Evolutionary conservation across 2,113 vertebrate genomes (phyloP).

Genomic region (Okapia johnstoni): DNA sequence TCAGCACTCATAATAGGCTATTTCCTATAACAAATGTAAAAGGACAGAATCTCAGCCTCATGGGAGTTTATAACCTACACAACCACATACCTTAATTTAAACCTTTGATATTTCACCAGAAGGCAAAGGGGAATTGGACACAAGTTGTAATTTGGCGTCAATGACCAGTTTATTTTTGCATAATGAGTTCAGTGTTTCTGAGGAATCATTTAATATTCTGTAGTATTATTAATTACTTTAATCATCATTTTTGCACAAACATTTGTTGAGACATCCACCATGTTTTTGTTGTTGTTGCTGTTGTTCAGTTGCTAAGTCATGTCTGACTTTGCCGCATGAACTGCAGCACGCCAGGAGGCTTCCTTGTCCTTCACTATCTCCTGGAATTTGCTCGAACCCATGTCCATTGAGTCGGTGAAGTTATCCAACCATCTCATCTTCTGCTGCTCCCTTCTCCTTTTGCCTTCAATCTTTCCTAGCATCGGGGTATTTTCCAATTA

Average conservation of each 20-base stretch:
- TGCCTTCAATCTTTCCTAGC: background rate
- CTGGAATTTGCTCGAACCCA: background rate
- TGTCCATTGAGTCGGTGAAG: accelerated
- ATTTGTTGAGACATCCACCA: background rate
- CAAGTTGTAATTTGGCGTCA: conserved; percentile 49
- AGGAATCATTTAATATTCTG: background rate
- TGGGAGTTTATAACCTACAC: conserved; percentile 44
- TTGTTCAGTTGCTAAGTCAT: background rate
- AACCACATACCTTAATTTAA: background rate
- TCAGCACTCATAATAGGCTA: conserved; percentile 34
- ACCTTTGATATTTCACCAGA: conserved; percentile 11
- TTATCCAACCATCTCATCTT: background rate
- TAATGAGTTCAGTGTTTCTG: background rate
- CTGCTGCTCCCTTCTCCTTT: accelerated
- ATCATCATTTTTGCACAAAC: background rate
- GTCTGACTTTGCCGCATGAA: background rate
- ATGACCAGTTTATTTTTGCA: background rate
- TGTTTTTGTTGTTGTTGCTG: background rate
- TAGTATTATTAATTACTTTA: background rate
- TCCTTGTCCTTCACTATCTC: background rate
- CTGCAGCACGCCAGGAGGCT: background rate
- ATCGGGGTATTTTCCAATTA: background rate
- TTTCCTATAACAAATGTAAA: conserved; percentile 51
- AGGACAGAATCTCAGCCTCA: background rate
- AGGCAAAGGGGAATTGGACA: background rate